Base-by-base conservation (phyloP, 2,113 vertebrate species). In the Neopipo cinnamomea region DNA sequence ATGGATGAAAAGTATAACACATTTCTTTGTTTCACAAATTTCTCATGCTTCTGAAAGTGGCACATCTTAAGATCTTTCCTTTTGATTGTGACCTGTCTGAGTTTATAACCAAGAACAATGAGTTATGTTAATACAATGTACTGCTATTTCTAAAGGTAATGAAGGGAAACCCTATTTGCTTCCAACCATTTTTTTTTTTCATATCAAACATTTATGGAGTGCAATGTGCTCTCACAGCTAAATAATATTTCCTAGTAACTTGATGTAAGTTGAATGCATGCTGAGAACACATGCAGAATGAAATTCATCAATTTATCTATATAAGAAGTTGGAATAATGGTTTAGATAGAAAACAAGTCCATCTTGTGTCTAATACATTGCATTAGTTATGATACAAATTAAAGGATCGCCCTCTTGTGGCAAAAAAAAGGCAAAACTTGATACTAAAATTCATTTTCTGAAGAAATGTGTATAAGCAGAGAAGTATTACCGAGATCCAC, bases 331-430 rank as follows among this genome's bases (percentile, higher is more conserved):
- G 63, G 73, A 91, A 79, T 39, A 44, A 63, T 18, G 23, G 13
- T 63, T 62, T 41, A 41, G 16, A 8, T 9, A 49, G 28, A 47
- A 44, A 93, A 49, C 2, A 6, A 88, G 31, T n/a, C 70, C 50
- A 41, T 44, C 37, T 52, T 10, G 25, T 14, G 23, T 62, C 12
- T 56, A 25, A 49, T 35, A 44, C 17, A 3, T 39, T 91, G 49
- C 33, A 41, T 65, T 49, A 33, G 31, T 4, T 22, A 31, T 10
- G 33, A 66, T 58, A 41, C 0, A 46, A 46, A 55, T 84, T 84
- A 56, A 82, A 31, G 65, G 70, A 76, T 81, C 96, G 93, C 97
- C 97, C 96, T 98, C 97, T 97, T 91, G 94, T 97, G 98, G 93
- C 62, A 31, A 68, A 62, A 91, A 53, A 56, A 16, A 14, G 63